Evolutionary conservation across 23 tunicate species (phyloP), one percentile per base, ranked within the genome.

Genomic region (Ascidia mentula): DNA sequence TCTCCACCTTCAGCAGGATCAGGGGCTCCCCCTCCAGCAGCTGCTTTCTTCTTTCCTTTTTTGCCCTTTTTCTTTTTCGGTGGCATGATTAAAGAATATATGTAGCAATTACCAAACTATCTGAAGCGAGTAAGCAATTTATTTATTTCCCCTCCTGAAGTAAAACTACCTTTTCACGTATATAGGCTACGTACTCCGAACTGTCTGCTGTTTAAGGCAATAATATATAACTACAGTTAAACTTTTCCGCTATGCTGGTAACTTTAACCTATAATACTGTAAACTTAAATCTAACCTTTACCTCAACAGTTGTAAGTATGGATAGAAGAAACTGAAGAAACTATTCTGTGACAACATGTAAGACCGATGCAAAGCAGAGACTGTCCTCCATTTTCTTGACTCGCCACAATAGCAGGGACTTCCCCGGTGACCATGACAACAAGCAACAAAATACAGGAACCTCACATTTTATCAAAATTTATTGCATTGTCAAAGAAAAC

Each of bases 1-100:
- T 36, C 45, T 39, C 82, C 72, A 69, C 40, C 82, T 40, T 75
- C 84, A 59, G 61, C 73, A 20, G 89, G 71, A 18, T 76, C 60
- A 22, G 73, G 33, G 8, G 84, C 28, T 53, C 73, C 81, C 38
- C 37, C 46, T 39, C 79, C 79, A 24, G 40, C 82, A 6, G 22
- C 73, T 37, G 84, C 86, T 8, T 36, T 75, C 40, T 90, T 86
- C 38, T 77, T 77, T 28, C 60, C 60, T 37, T 78, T 78, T 6
- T 81, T 81, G 32, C 76, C 82, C 9, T 87, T 87, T 69, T 88
- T 88, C 37, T 89, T 89, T 46, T 88, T 88, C 18, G 86, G 86
- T n/a, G 89, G 86, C 96, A 90, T 90, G n/a, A n/a, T n/a, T n/a
- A n/a, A n/a, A n/a, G n/a, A n/a, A n/a, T n/a, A n/a, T n/a, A n/a